Evolutionary conservation across 2,113 vertebrate species (phyloP), one percentile per base, ranked within the genome.

Genomic region (Acrocephalus arundinaceus): DNA sequence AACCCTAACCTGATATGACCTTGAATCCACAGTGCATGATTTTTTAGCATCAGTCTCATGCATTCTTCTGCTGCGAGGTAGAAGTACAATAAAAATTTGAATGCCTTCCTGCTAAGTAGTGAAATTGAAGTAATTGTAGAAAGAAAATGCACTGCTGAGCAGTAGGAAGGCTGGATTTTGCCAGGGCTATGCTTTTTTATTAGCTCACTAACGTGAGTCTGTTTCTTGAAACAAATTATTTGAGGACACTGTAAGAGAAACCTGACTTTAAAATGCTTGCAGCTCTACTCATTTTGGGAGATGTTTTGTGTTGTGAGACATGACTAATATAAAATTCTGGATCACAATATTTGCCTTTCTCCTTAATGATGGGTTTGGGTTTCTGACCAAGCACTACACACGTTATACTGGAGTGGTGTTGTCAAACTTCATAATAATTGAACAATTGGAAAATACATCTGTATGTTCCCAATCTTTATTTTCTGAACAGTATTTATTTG

Each of bases 11-110:
- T 91, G 76, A 62, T 93, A 76, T 65, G 83, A 68, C 74, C 83
- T 93, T 92, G 73, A 27, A 85, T 96, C 22, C 58, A 91, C 77
- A 62, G 27, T 86, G 33, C 41, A 23, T 95, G 65, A 88, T 96
- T 96, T 81, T 96, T 95, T 97, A 94, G 39, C 83, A 91, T 94
- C 85, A 95, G 57, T 84, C 75, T 94, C 17, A 4, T 94, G 74
- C 55, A 66, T 92, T 96, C 46, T 87, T 95, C 85, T 94, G 18
- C 83, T 96, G 33, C 1, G 13, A 94, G 51, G 73, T 37, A 94
- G 84, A 82, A 96, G 82, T 95, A 83, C 68, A 97, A 96, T 96
- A 94, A 96, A 97, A 97, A 94, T 95, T 94, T 93, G 96, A 97
- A 96, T 95, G 71, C 87, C 65, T 97, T 93, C 93, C 83, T 96